Base-by-base conservation (phyloP, 2,113 vertebrate species). In the Cinclus mexicanus region DNA sequence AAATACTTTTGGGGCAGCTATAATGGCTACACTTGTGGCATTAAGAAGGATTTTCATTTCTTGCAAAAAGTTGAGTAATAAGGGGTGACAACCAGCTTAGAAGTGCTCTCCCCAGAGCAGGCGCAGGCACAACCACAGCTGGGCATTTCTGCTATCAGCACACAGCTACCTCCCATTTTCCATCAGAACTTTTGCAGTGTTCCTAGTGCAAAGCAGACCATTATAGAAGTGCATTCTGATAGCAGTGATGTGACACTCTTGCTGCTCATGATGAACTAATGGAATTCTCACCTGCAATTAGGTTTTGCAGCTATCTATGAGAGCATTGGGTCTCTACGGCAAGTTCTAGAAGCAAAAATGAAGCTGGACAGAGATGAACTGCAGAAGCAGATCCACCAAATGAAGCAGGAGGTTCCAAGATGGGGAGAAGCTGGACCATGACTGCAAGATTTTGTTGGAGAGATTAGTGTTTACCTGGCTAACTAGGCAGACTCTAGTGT, bases 271-370 rank as follows among this genome's bases (percentile, higher is more conserved):
- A 19, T 33, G 29, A 88, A 79, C 50, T 89, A 84, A 89, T 47
- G 33, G 22, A 12, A 68, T 41, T 94, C 75, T 93, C 87, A 46
- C 63, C 74, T 89, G 41, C 68, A 49, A 86, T 63, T 89, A 98
- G 98, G 98, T 49, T 98, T 98, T 95, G 94, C 98, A 37, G 97
- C 98, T 50, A 98, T 98, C 94, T 98, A 98, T 50, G 98, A 98
- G 86, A 98, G 98, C 96, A 98, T 98, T 80, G 98, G 98, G 35
- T 98, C 98, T 63, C 97, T 98, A 79, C 97, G 97, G 79, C 97
- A 98, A 97, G 97, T 98, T 74, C 97, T 98, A 3, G 98, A 98
- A 94, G 97, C 97, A 1, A 98, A 98, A 97, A 98, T 98, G 97
- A 98, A 98, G 89, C 94, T 98, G 90, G 98, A 98, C 93, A 98